Evolutionary conservation across 2,113 vertebrate genomes (phyloP).

Genomic region (Zosterops japonicus): DNA sequence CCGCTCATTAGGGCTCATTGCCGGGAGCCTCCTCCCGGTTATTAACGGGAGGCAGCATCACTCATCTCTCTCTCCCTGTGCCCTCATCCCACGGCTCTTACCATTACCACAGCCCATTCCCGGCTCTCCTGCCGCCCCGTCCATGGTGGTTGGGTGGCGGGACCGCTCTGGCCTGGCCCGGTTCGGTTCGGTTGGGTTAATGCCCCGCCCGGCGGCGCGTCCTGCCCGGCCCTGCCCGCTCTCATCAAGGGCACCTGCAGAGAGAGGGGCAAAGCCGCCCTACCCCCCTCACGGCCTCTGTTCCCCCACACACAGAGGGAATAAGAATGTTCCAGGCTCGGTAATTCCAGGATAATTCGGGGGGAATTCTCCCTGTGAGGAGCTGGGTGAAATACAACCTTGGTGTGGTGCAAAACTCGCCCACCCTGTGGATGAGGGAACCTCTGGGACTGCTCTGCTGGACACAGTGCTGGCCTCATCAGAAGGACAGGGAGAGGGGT

Average conservation of each 20-base stretch:
- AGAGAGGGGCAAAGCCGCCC: too few relatives aligned
- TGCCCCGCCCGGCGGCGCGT: not conserved
- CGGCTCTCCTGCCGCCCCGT: not conserved
- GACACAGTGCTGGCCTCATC: not conserved
- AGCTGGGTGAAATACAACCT: accelerated
- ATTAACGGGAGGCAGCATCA: not conserved
- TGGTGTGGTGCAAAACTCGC: accelerated
- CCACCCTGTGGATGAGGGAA: accelerated
- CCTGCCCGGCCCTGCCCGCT: not conserved
- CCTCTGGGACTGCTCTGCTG: accelerated
- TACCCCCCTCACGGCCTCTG: accelerated
- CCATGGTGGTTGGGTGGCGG: not conserved
- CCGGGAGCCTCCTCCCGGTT: not conserved
- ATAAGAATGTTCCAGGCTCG: accelerated
- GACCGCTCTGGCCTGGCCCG: not conserved
- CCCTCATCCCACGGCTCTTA: not conserved
- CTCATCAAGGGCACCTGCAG: not conserved
- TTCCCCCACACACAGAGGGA: accelerated
- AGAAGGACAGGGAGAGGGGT: not conserved
- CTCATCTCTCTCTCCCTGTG: not conserved
- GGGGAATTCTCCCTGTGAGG: accelerated
- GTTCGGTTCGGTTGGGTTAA: not conserved
- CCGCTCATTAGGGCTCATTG: not conserved
- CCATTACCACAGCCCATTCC: not conserved
- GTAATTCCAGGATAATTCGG: not conserved